Evolutionary conservation across 2,888 invertebrate genomes (phyloP).

Genomic region (Parascotia fuliginaria): DNA sequence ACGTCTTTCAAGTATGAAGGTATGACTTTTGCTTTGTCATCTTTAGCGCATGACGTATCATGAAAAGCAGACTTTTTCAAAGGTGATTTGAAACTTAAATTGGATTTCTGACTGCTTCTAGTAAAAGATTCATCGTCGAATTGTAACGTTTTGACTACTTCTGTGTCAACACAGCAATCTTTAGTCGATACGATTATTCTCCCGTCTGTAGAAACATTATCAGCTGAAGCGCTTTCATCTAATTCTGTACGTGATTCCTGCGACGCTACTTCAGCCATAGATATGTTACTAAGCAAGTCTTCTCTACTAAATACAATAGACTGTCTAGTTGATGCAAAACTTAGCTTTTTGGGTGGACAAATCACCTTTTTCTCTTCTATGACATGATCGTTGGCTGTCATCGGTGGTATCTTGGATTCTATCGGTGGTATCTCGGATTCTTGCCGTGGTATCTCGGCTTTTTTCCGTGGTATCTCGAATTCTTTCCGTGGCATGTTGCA

Average conservation of each 20-base stretch:
- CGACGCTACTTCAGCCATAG: slow-evolving; percentile 64
- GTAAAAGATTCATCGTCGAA: slow-evolving; percentile 67
- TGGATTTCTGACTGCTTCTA: slow-evolving; percentile 42
- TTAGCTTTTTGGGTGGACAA: slow-evolving; percentile 42
- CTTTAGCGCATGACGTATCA: slow-evolving; percentile 58
- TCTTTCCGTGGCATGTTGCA: too few relatives aligned
- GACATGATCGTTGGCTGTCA: not conserved
- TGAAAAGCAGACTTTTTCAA: slow-evolving; percentile 66
- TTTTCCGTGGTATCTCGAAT: too few relatives aligned
- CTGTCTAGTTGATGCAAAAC: slow-evolving; percentile 52
- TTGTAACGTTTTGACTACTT: slow-evolving; percentile 70
- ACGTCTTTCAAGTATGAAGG: slow-evolving; percentile 66
- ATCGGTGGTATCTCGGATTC: too few relatives aligned
- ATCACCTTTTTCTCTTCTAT: slow-evolving; percentile 37
- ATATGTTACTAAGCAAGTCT: slow-evolving; percentile 64
- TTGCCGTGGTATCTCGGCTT: too few relatives aligned
- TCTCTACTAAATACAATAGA: slow-evolving; percentile 64
- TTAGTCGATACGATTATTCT: slow-evolving; percentile 25
- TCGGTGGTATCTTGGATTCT: not conserved
- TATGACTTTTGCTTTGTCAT: slow-evolving; percentile 64
- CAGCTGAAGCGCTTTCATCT: slow-evolving; percentile 35
- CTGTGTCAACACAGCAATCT: slow-evolving; percentile 52
- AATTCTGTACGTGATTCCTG: slow-evolving; percentile 57
- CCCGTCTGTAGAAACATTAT: slow-evolving; percentile 23
- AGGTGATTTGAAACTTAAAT: slow-evolving; percentile 44